phyloP scores from a whole-genome alignment of 2,888 invertebrate genomes.

The Philaethria dido region DNA sequence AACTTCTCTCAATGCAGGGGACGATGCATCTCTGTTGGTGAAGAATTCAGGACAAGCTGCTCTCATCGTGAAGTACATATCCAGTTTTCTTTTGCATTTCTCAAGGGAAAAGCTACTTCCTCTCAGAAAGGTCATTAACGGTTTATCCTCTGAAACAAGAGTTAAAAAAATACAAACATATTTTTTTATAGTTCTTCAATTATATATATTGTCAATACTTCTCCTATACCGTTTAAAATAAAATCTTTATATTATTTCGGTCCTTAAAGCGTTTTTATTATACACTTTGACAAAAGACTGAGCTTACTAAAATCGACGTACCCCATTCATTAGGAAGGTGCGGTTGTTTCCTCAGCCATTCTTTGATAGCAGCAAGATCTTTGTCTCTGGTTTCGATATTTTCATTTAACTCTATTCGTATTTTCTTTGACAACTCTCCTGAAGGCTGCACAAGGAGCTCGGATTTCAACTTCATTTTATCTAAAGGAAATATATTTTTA shows the following conservation, averaged over 20 bases:
- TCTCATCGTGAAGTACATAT: slow-evolving; percentile 94
- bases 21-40: slow-evolving; percentile 87
- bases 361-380: slow-evolving; percentile 84
- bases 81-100: slow-evolving; percentile 90
- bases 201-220: not conserved
- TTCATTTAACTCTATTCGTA: slow-evolving; percentile 88
- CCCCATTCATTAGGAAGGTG: slow-evolving; percentile 85
- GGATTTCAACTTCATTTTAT: slow-evolving; percentile 76
- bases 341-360: slow-evolving; percentile 86
- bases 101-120: slow-evolving; percentile 91
- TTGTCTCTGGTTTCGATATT: slow-evolving; percentile 81
- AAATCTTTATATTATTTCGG: too few relatives aligned
- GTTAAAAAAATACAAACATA: too few relatives aligned
- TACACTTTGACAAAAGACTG: too few relatives aligned
- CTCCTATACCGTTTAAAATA: not conserved
- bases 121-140: slow-evolving; percentile 88
- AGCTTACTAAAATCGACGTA: slow-evolving; percentile 46
- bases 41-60: slow-evolving; percentile 92
- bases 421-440: slow-evolving; percentile 87
- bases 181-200: not conserved
- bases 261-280: too few relatives aligned
- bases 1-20: slow-evolving; percentile 88
- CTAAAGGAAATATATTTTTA: slow-evolving; percentile 41
- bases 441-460: slow-evolving; percentile 87
- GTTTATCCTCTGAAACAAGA: slow-evolving; percentile 83